A percentile compares a stretch with the other conserved stretches of the same genome.
phyloP scores from a whole-genome alignment of 1,140 invertebrate genomes.

The Zaprionus ornatus region DNA sequence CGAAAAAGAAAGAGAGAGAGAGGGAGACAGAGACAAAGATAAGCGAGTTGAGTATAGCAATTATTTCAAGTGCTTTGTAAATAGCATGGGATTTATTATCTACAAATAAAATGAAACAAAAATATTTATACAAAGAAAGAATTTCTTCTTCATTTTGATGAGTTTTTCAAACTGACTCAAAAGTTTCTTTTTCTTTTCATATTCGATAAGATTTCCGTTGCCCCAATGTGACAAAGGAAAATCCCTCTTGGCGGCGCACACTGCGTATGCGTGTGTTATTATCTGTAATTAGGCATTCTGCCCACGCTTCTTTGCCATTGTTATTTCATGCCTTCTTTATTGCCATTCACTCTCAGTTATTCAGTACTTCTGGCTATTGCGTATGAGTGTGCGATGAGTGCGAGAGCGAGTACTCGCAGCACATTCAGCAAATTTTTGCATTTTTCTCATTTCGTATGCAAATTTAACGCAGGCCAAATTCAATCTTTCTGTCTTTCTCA shows the following conservation, averaged over 20 bases:
- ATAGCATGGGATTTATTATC: not conserved
- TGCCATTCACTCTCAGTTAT: constrained; percentile 22
- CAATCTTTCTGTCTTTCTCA: constrained; percentile 2
- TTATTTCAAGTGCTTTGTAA: constrained; percentile 3
- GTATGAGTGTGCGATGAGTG: not conserved
- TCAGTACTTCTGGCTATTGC: constrained; percentile 26
- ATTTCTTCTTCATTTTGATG: too few relatives aligned
- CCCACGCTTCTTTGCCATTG: constrained; percentile 41
- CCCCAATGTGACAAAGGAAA: constrained; percentile 8
- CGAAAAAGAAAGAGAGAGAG: too few relatives aligned
- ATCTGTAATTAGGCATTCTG: constrained; percentile 46
- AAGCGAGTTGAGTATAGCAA: not conserved
- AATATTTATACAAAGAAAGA: not conserved
- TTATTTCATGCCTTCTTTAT: constrained; percentile 28
- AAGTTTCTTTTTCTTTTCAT: too few relatives aligned
- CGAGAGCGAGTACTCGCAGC: not conserved
- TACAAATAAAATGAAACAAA: not conserved
- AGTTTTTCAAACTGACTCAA: too few relatives aligned
- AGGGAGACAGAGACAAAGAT: not conserved
- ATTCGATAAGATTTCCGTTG: not conserved
- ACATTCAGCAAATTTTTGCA: constrained; percentile 24
- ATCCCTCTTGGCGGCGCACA: constrained; percentile 12
- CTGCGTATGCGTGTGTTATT: constrained; percentile 59
- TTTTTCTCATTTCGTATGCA: constrained; percentile 50
- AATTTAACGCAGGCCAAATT: constrained; percentile 46